These are phyloP conservation scores for Teinopalpus imperialis DNA, from an alignment of 2,888 invertebrate species.

Conservation along the genomic window DNA sequence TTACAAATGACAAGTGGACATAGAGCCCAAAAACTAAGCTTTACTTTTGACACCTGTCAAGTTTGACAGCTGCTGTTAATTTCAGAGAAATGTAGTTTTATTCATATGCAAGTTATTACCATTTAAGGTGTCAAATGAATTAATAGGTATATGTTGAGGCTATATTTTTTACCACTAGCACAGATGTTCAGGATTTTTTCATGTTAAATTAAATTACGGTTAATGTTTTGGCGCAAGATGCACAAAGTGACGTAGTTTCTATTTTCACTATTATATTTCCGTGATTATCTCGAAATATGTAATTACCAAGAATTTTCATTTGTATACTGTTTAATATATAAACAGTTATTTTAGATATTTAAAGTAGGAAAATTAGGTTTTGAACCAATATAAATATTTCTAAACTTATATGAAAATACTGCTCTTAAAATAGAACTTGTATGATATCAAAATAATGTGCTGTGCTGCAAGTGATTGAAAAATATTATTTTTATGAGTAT, in stretches of 20 bases:
- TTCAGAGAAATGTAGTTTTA: neutral
- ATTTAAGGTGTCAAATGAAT: neutral
- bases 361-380: slow-evolving; percentile 3
- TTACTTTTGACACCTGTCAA: slow-evolving; percentile 13
- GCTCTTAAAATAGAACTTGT: neutral
- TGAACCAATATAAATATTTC: neutral
- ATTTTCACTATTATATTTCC: no score
- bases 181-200: no score
- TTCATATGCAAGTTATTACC: no score
- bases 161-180: neutral
- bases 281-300: no score
- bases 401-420: neutral
- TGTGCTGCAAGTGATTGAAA: slow-evolving; percentile 3
- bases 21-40: neutral
- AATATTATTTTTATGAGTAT: slow-evolving; percentile 2
- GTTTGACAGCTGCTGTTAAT: slow-evolving; percentile 1
- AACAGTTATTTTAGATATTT: no score
- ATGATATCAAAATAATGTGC: slow-evolving; percentile 1
- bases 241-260: slow-evolving; percentile 11
- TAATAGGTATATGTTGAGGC: slow-evolving; percentile 3
- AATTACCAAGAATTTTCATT: neutral
- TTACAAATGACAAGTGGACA: slow-evolving; percentile 4
- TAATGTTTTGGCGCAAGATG: slow-evolving; percentile 2
- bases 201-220: neutral
- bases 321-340: neutral